These are phyloP conservation scores for Dasypogon diadema DNA, from an alignment of 2,888 invertebrate species.

Conservation along the genomic window DNA sequence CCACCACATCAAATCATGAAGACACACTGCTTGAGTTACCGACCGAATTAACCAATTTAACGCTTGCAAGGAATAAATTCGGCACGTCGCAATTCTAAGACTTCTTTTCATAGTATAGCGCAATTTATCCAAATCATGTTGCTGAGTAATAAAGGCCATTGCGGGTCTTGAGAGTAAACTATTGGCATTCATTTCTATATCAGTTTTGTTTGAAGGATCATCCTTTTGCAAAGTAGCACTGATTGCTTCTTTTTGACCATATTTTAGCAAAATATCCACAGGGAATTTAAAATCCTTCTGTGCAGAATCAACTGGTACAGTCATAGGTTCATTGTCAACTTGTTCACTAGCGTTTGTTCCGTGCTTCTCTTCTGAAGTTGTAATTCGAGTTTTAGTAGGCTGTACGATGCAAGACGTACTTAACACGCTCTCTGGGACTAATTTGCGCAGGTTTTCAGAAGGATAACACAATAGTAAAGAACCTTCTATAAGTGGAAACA, in stretches of 20 bases:
- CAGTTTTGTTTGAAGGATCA: conserved; percentile 55
- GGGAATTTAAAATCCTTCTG: conserved; percentile 49
- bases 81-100: conserved; percentile 80
- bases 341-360: background rate
- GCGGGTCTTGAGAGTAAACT: conserved; percentile 76
- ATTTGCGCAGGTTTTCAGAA: conserved; percentile 85
- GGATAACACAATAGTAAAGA: conserved; percentile 83
- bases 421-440: conserved; percentile 76
- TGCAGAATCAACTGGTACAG: conserved; percentile 46
- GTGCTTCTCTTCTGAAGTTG: conserved; percentile 48
- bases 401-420: conserved; percentile 63
- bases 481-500: conserved; percentile 61
- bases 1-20: conserved; percentile 98
- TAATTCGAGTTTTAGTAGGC: conserved; percentile 60
- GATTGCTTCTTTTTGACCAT: conserved; percentile 2
- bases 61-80: conserved; percentile 92
- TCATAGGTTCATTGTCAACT: background rate
- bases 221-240: conserved; percentile 46
- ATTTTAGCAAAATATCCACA: conserved; percentile 15
- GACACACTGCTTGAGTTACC: conserved; percentile 89
- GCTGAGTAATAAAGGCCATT: conserved; percentile 86
- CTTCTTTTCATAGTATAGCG: conserved; percentile 91
- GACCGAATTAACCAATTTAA: conserved; percentile 95
- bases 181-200: conserved; percentile 61
- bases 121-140: conserved; percentile 86